These are phyloP conservation scores for Neosilurus mollespiculum DNA, from an alignment of 2,797 vertebrate genomes.

Conservation along the genomic window DNA sequence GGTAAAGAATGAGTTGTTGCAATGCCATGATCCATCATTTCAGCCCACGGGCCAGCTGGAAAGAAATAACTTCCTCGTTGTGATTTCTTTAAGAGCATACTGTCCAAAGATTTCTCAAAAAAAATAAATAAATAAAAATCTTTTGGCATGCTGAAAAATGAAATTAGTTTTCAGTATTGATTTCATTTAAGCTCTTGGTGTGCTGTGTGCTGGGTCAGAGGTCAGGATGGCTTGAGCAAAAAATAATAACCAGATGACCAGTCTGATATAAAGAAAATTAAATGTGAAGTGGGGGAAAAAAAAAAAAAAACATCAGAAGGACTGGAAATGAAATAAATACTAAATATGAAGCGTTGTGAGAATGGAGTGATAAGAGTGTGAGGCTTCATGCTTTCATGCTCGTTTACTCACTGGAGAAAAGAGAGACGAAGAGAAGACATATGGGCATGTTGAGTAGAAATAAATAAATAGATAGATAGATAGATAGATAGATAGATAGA, in stretches of 20 bases:
- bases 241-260: not conserved
- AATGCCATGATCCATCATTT: slow-evolving; percentile 4
- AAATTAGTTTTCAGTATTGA: slow-evolving; percentile 48
- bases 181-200: slow-evolving; percentile 34
- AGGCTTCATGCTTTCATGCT: not conserved
- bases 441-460: not conserved
- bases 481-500: slow-evolving; percentile 21
- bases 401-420: slow-evolving; percentile 1
- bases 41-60: slow-evolving; percentile 4
- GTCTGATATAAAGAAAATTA: slow-evolving; percentile 37
- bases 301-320: no score
- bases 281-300: not conserved
- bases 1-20: slow-evolving; percentile 3
- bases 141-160: slow-evolving; percentile 40
- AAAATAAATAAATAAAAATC: not conserved
- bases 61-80: slow-evolving; percentile 17
- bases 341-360: not conserved
- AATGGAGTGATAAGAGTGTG: not conserved
- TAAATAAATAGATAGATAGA: slow-evolving; percentile 20
- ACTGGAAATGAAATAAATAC: not conserved
- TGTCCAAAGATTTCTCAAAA: not conserved
- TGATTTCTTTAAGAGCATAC: slow-evolving; percentile 8
- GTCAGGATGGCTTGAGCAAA: slow-evolving; percentile 38
- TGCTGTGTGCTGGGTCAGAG: slow-evolving; percentile 32
- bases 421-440: slow-evolving; percentile 19